phyloP scores from a whole-genome alignment of 2,797 vertebrate species.

The Leuciscus waleckii region DNA sequence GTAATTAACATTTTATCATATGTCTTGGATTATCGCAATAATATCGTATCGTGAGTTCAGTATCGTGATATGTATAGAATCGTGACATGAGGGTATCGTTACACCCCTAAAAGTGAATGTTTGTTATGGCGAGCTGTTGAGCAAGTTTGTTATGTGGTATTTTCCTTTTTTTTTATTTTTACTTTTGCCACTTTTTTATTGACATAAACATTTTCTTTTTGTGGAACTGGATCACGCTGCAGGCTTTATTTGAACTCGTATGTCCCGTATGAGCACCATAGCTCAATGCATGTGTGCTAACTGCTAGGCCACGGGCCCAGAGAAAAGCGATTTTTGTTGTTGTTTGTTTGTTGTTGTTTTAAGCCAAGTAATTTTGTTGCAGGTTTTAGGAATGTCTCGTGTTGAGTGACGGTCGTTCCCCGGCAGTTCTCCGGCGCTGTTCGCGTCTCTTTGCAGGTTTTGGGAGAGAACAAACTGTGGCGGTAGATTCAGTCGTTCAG shows the following conservation, averaged over 20 bases:
- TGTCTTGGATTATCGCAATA: no score
- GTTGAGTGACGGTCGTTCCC: slow-evolving; percentile 62
- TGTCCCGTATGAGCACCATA: background rate
- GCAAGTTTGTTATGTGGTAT: background rate
- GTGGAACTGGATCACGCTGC: background rate
- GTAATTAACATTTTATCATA: no score
- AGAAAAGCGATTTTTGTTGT: background rate
- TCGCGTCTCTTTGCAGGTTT: slow-evolving; percentile 30
- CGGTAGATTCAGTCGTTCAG: slow-evolving; percentile 83
- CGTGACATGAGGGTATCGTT: no score
- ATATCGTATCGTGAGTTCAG: no score
- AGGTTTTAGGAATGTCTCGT: slow-evolving; percentile 8
- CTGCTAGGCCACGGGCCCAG: background rate
- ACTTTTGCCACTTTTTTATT: background rate
- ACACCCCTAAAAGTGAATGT: no score
- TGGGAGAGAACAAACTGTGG: slow-evolving; percentile 76
- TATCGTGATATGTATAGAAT: no score
- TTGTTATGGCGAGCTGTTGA: background rate
- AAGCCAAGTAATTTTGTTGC: slow-evolving; percentile 5
- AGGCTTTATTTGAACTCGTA: background rate
- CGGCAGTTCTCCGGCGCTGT: slow-evolving; percentile 4
- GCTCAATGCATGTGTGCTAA: background rate
- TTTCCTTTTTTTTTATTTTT: background rate
- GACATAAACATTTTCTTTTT: background rate
- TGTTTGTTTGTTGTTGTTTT: slow-evolving; percentile 25